A percentile compares a stretch with the other conserved stretches of the same genome.
Conservation (phyloP, 2,113 vertebrate species). For the Mustelus asterias region DNA sequence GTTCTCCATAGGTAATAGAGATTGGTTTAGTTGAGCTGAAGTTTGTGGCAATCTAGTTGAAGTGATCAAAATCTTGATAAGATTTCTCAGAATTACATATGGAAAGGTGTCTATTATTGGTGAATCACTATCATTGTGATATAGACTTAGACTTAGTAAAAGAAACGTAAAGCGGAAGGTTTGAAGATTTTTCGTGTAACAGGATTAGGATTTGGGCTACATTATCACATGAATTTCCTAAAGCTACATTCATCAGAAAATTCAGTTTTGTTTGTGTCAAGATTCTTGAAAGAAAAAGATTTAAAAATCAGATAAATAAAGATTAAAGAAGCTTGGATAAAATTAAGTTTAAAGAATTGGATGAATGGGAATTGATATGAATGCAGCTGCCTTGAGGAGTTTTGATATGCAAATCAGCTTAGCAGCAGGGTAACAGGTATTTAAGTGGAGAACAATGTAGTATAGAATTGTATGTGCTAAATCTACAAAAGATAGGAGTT, state of each 20-base stretch:
- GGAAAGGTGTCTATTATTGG: not conserved
- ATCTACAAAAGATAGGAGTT: no score
- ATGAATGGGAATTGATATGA: no score
- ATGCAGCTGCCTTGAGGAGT: no score
- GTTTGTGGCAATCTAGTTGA: not conserved
- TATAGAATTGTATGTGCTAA: no score
- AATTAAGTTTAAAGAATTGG: no score
- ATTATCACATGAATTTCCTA: not conserved
- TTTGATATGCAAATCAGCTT: no score
- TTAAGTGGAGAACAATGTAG: no score
- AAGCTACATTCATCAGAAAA: not conserved
- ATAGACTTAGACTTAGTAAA: not conserved
- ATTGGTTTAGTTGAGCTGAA: not conserved
- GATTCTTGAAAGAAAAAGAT: no score
- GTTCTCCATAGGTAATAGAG: not conserved
- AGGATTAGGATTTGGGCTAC: not conserved
- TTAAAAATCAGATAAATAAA: no score
- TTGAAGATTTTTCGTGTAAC: not conserved
- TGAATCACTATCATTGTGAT: not conserved
- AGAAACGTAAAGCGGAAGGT: not conserved
- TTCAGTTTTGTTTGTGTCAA: not conserved
- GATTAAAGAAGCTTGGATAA: no score
- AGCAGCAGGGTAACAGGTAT: no score
- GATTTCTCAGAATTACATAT: not conserved
- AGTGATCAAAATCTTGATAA: not conserved